Conservation (phyloP, 2,797 vertebrate genomes). For the Pangasius macronema region DNA sequence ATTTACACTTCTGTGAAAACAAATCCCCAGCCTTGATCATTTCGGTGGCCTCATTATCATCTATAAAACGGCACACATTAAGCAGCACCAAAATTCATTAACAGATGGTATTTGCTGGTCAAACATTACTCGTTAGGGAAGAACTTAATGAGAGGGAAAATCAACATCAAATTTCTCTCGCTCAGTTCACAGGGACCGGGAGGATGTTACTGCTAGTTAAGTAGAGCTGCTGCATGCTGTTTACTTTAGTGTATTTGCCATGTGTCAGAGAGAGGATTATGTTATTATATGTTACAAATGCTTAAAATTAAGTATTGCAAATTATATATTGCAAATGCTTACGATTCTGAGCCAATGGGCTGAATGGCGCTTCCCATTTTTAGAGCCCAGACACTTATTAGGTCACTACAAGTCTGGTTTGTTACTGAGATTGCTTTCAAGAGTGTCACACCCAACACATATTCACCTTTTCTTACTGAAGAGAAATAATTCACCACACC, state of each 20-base stretch:
- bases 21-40: slow-evolving; percentile 34
- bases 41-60: slow-evolving; percentile 44
- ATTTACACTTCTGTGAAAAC: slow-evolving; percentile 21
- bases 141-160: slow-evolving; percentile 43
- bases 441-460: too few relatives aligned
- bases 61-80: slow-evolving; percentile 36
- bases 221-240: not conserved
- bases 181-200: slow-evolving; percentile 11
- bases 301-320: not conserved
- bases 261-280: slow-evolving; percentile 28
- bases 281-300: not conserved
- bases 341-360: slow-evolving; percentile 21
- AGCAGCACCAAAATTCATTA: slow-evolving; percentile 40
- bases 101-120: slow-evolving; percentile 42
- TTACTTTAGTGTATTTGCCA: not conserved
- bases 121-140: slow-evolving; percentile 41
- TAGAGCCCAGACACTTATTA: not conserved
- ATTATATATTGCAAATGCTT: not conserved
- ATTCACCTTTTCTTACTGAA: not conserved
- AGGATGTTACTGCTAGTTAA: slow-evolving; percentile 1
- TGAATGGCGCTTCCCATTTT: not conserved
- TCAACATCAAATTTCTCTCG: slow-evolving; percentile 34
- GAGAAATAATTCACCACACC: not conserved
- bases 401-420: not conserved
- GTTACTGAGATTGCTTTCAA: not conserved